Evolutionary conservation across 2,888 invertebrate species (phyloP).

Genomic region (Drosophila prostipennis): DNA sequence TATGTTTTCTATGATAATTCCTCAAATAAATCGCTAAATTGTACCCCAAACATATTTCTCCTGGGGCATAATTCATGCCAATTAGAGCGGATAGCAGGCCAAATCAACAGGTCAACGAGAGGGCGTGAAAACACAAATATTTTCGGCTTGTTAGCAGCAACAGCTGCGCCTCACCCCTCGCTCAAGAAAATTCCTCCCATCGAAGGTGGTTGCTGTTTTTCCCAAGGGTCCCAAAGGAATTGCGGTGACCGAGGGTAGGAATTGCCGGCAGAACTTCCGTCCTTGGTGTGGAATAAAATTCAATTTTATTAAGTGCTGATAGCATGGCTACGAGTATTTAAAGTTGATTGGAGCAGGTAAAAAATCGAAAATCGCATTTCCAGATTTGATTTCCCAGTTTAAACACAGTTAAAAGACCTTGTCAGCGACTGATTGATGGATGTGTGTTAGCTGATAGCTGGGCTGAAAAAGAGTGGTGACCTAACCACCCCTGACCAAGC

Average conservation of each 20-base stretch:
- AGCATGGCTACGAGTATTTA: conserved; percentile 43
- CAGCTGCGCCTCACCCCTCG: conserved; percentile 41
- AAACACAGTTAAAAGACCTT: conserved; percentile 61
- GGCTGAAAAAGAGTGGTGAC: neutral
- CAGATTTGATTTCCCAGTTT: conserved; percentile 60
- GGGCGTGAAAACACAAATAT: conserved; percentile 79
- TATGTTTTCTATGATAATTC: neutral
- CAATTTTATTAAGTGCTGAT: conserved; percentile 83
- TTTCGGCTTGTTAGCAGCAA: conserved; percentile 76
- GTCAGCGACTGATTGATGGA: conserved; percentile 72
- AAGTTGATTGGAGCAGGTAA: conserved; percentile 52
- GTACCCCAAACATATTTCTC: neutral
- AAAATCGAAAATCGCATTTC: conserved; percentile 45
- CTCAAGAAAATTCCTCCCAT: neutral
- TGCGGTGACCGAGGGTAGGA: conserved; percentile 31
- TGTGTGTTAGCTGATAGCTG: conserved; percentile 37
- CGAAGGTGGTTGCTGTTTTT: conserved; percentile 47
- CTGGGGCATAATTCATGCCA: conserved; percentile 65
- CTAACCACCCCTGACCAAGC: neutral
- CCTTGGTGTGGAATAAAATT: conserved; percentile 45
- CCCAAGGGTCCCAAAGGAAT: conserved; percentile 75
- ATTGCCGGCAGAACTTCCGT: conserved; percentile 45
- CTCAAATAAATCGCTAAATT: neutral
- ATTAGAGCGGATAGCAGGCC: conserved; percentile 48
- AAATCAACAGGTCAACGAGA: conserved; percentile 49